Evolutionary conservation across 2,888 invertebrate genomes (phyloP).

Genomic region (Eupeodes luniger): DNA sequence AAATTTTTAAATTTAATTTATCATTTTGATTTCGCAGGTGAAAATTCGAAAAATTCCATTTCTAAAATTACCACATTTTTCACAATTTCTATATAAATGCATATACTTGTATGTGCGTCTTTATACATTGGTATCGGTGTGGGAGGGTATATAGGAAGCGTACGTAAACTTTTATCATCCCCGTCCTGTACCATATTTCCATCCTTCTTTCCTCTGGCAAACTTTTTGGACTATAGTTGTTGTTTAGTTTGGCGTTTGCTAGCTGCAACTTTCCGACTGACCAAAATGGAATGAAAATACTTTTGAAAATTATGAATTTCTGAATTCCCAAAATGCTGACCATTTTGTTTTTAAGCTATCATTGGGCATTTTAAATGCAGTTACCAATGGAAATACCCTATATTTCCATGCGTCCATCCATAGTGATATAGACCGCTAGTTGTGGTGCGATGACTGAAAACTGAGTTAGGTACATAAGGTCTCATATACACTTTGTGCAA

Average conservation of each 20-base stretch:
- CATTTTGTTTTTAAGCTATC: slow-evolving; percentile 19
- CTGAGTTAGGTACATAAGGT: not conserved
- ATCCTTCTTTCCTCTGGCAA: slow-evolving; percentile 61
- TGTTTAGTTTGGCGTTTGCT: not conserved
- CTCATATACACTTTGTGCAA: slow-evolving; percentile 50
- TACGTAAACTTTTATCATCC: slow-evolving; percentile 32
- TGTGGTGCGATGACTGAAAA: not conserved
- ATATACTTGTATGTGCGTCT: not conserved
- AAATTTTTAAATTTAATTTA: slow-evolving; percentile 56
- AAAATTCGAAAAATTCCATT: slow-evolving; percentile 41
- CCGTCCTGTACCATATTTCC: not conserved
- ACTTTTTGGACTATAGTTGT: slow-evolving; percentile 19
- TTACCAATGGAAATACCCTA: not conserved
- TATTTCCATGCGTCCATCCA: too few relatives aligned
- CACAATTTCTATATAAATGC: not conserved
- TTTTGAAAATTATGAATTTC: slow-evolving; percentile 55
- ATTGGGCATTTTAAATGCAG: slow-evolving; percentile 10
- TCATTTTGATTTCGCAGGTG: slow-evolving; percentile 53
- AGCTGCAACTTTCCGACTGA: slow-evolving; percentile 1
- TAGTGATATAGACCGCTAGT: not conserved
- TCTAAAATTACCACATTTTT: slow-evolving; percentile 49
- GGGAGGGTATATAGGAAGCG: not conserved
- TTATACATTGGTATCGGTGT: not conserved
- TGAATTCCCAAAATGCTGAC: slow-evolving; percentile 35
- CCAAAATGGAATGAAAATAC: slow-evolving; percentile 42